phyloP scores from a whole-genome alignment of 2,113 vertebrate species.

The Circaetus cinerascens region DNA sequence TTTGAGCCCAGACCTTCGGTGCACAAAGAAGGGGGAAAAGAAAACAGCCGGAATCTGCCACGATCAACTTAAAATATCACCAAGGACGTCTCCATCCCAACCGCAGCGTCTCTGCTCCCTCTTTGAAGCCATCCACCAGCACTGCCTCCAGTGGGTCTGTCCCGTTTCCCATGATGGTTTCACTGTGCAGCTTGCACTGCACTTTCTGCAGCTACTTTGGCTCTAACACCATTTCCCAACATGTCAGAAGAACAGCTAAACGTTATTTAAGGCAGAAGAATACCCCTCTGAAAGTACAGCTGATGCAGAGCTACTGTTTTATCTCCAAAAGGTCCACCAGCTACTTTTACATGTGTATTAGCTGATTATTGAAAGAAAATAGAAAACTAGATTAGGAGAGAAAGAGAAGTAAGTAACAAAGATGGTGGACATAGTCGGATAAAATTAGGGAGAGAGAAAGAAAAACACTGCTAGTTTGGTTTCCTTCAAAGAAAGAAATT shows the following conservation, averaged over 20 bases:
- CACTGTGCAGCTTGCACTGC: not conserved
- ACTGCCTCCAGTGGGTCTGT: not conserved
- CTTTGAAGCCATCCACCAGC: not conserved
- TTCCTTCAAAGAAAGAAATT: conserved; percentile 39
- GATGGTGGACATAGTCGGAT: not conserved
- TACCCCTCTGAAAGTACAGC: not conserved
- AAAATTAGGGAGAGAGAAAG: not conserved
- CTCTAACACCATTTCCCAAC: conserved; percentile 30
- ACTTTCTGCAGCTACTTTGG: conserved; percentile 28
- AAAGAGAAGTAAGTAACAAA: not conserved
- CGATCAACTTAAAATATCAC: not conserved
- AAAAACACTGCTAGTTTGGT: not conserved
- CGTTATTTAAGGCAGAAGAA: not conserved
- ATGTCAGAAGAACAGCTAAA: not conserved
- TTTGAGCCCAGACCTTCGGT: not conserved
- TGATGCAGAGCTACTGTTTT: not conserved
- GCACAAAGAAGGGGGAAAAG: not conserved
- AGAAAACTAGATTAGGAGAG: not conserved
- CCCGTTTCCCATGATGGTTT: not conserved
- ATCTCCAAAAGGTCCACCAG: not conserved
- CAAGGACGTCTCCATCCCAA: not conserved
- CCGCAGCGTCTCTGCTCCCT: not conserved
- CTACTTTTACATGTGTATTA: not conserved
- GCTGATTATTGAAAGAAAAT: not conserved
- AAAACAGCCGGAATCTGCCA: not conserved